phyloP scores from a whole-genome alignment of 2,888 invertebrate genomes.

The Scaptomyza cyrtandrae region DNA sequence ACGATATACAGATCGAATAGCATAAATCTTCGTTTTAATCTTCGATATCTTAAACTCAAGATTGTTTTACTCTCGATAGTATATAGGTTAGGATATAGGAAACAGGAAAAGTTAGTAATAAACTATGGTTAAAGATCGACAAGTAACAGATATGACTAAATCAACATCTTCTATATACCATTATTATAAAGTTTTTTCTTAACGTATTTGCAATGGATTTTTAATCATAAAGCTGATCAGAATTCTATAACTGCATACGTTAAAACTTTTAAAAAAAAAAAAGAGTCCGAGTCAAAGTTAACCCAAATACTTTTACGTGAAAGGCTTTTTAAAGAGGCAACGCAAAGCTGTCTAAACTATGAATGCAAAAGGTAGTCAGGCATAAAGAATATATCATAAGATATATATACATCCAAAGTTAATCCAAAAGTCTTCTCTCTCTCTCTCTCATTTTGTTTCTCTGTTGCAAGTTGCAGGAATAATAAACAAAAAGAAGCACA shows the following conservation, averaged over 20 bases:
- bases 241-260: neutral
- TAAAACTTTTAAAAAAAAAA: neutral
- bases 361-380: neutral
- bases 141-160: too few species aligned
- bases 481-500: neutral
- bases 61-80: neutral
- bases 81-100: neutral
- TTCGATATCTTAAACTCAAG: neutral
- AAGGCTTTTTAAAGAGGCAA: neutral
- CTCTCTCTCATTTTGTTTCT: neutral
- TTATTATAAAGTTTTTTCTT: too few species aligned
- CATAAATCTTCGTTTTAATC: neutral
- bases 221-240: too few species aligned
- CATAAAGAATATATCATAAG: conserved; percentile 8
- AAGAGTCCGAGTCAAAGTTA: too few species aligned
- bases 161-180: too few species aligned
- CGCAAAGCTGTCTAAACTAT: neutral
- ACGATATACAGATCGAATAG: too few species aligned
- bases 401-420: conserved; percentile 16
- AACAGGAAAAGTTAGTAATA: neutral
- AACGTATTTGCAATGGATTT: too few species aligned
- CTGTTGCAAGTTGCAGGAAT: too few species aligned
- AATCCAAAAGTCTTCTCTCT: conserved; percentile 9
- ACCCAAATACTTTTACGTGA: neutral
- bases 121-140: too few species aligned